Evolutionary conservation across 2,888 invertebrate species (phyloP).

Genomic region (Ornithoptera alexandrae): DNA sequence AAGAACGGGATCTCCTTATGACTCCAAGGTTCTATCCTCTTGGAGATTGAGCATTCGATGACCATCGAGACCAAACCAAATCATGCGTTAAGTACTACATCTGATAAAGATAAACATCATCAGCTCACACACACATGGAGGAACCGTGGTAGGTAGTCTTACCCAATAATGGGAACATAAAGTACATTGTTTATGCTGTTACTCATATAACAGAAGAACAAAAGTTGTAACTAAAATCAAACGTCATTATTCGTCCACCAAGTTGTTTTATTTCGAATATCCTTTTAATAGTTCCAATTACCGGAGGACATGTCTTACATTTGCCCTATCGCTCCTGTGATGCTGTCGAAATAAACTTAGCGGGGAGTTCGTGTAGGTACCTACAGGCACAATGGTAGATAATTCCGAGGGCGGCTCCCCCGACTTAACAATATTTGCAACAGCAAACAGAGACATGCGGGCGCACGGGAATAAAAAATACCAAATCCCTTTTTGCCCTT

Average conservation of each 20-base stretch:
- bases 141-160: no score
- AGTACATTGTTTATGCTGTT: no score
- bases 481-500: slow-evolving; percentile 41
- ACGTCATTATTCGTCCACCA: neutral
- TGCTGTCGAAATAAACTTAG: slow-evolving; percentile 6
- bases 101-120: no score
- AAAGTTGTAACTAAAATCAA: neutral
- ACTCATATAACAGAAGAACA: no score
- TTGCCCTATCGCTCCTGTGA: neutral
- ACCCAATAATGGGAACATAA: no score
- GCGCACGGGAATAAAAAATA: slow-evolving; percentile 45
- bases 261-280: neutral
- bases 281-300: slow-evolving; percentile 4
- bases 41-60: no score
- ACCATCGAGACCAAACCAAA: no score
- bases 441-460: slow-evolving; percentile 61
- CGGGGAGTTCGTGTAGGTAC: slow-evolving; percentile 6
- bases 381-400: slow-evolving; percentile 26
- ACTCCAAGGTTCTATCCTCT: no score
- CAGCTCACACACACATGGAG: no score
- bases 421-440: slow-evolving; percentile 44
- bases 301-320: neutral
- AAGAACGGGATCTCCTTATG: no score
- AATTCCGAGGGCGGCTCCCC: slow-evolving; percentile 33
- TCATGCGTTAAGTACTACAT: no score